Conservation (phyloP, 2,888 invertebrate genomes). For the Sisyra nigra region DNA sequence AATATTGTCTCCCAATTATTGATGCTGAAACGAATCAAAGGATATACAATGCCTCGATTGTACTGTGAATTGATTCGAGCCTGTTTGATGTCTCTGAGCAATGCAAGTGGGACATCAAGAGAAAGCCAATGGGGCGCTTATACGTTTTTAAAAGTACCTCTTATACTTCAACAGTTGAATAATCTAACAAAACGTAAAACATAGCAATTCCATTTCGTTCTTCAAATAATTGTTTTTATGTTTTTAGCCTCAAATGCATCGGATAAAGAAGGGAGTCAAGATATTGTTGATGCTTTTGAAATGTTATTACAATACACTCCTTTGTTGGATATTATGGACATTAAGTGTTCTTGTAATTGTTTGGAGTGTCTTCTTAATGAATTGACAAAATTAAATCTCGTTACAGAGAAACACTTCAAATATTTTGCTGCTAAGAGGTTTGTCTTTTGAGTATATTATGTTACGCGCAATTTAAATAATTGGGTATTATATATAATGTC, state of each 20-base stretch:
- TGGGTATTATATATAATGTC: too few species aligned
- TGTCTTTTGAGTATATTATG: slow-evolving; percentile 11
- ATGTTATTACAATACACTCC: slow-evolving; percentile 71
- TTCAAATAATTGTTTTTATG: neutral
- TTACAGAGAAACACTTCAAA: slow-evolving; percentile 62
- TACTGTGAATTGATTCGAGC: slow-evolving; percentile 83
- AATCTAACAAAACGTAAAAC: slow-evolving; percentile 33
- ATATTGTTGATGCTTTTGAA: slow-evolving; percentile 71
- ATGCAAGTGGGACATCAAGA: slow-evolving; percentile 65
- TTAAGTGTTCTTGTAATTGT: slow-evolving; percentile 77
- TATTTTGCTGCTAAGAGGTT: slow-evolving; percentile 46
- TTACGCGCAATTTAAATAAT: too few species aligned
- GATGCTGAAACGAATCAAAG: slow-evolving; percentile 72
- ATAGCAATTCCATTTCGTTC: too few species aligned
- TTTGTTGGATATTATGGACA: slow-evolving; percentile 75
- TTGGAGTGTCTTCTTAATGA: slow-evolving; percentile 71
- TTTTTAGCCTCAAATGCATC: slow-evolving; percentile 13
- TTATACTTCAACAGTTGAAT: slow-evolving; percentile 56
- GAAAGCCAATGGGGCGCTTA: slow-evolving; percentile 91
- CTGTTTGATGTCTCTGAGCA: slow-evolving; percentile 77
- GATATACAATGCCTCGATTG: slow-evolving; percentile 60
- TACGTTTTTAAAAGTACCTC: slow-evolving; percentile 80
- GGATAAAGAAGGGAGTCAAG: slow-evolving; percentile 50
- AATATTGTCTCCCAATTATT: slow-evolving; percentile 67
- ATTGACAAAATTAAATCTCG: slow-evolving; percentile 58